These are phyloP conservation scores for Gadus macrocephalus DNA, from an alignment of 2,113 vertebrate genomes.

Conservation along the genomic window DNA sequence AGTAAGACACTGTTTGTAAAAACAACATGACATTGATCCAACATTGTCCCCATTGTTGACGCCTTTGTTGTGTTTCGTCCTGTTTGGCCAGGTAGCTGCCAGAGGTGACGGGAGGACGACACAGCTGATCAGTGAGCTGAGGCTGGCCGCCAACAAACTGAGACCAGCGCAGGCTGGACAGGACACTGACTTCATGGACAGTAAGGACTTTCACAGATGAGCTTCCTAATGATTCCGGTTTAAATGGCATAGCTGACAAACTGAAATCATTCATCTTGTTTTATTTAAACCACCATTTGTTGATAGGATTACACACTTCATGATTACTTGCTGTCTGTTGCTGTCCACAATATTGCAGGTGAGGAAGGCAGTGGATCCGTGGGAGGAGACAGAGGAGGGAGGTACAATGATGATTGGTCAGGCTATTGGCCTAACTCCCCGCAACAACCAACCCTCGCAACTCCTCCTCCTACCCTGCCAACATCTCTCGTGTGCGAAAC, in stretches of 20 bases:
- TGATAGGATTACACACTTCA: too few relatives aligned
- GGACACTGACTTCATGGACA: slow-evolving; percentile 78
- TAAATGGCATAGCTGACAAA: too few relatives aligned
- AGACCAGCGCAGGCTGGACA: slow-evolving; percentile 76
- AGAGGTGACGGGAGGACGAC: too few relatives aligned
- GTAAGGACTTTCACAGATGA: slow-evolving; percentile 65
- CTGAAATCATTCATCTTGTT: too few relatives aligned
- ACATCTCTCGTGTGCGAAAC: slow-evolving; percentile 44
- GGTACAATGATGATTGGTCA: slow-evolving; percentile 80
- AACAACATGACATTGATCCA: too few relatives aligned
- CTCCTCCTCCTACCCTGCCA: slow-evolving; percentile 45
- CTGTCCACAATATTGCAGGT: slow-evolving; percentile 64
- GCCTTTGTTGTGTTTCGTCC: too few relatives aligned
- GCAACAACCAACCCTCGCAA: slow-evolving; percentile 58
- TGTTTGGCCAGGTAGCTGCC: slow-evolving; percentile 66
- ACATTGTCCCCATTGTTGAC: too few relatives aligned
- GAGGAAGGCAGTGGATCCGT: slow-evolving; percentile 83
- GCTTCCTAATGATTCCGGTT: too few relatives aligned
- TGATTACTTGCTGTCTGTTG: background rate
- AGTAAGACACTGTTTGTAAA: too few relatives aligned
- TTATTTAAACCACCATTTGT: too few relatives aligned
- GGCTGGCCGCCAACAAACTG: slow-evolving; percentile 78
- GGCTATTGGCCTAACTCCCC: slow-evolving; percentile 63
- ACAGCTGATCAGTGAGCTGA: slow-evolving; percentile 79
- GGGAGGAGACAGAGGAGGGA: slow-evolving; percentile 69